A percentile compares a stretch with the other conserved stretches of the same genome.
Conservation (phyloP, 2,113 vertebrate genomes). For the Candoia aspera region DNA sequence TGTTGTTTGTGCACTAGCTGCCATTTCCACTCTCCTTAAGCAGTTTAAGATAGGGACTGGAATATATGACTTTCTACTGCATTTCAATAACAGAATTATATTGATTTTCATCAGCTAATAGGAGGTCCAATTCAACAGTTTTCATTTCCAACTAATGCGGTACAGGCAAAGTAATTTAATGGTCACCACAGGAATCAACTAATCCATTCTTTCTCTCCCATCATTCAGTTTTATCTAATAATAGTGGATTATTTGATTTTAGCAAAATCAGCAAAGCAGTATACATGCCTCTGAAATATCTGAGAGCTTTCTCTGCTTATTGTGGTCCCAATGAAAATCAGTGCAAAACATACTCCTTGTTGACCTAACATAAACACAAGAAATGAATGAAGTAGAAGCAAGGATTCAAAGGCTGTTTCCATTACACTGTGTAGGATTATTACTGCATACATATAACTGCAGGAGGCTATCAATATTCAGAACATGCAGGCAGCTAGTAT, state of each 20-base stretch:
- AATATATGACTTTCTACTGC: neutral
- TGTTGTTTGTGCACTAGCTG: neutral
- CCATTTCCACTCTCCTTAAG: neutral
- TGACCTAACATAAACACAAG: neutral
- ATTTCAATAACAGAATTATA: neutral
- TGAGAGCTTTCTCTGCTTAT: neutral
- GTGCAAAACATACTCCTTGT: neutral
- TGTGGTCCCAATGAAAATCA: neutral
- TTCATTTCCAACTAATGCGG: neutral
- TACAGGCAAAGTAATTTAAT: neutral
- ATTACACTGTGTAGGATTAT: neutral
- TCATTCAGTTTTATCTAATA: neutral
- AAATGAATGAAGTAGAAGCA: neutral
- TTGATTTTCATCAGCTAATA: neutral
- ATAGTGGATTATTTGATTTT: neutral
- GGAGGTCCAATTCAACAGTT: neutral
- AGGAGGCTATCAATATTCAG: fast-evolving
- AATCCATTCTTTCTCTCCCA: neutral
- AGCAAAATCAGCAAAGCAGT: neutral
- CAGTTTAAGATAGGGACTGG: neutral
- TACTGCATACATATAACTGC: neutral
- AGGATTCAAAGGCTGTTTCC: neutral
- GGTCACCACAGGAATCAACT: neutral
- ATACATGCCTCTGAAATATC: neutral
- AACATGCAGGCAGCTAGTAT: neutral